Base-by-base conservation (phyloP, 2,797 vertebrate species). In the Picus viridis region DNA sequence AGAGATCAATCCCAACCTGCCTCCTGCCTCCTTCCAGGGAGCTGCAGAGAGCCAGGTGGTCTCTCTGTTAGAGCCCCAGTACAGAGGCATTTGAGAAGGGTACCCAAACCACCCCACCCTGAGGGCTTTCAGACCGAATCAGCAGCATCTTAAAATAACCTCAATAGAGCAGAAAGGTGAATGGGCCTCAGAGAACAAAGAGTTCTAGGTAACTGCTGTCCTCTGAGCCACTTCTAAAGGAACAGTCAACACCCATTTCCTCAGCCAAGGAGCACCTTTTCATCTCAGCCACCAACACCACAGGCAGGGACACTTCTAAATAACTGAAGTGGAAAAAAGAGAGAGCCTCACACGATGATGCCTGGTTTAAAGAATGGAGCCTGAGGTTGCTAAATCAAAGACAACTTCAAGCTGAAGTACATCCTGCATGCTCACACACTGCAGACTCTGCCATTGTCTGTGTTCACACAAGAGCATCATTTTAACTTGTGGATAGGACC, bases 311-410 rank as follows among this genome's bases (percentile, higher is more conserved):
- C 30, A 51, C 36, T 86, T 54, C 19, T 32, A 86, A 85, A 88
- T 10, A 82, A 63, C 65, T 6, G 29, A 91, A 30, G 41, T 16
- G 54, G 54, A 16, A 73, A 70, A 62, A 73, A 65, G 73, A 75
- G 24, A 39, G 14, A 91, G 61, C 23, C 45, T 41, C 34, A 43
- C 62, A 54, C 58, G 29, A 16, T 32, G 67, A 77, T 63, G 34
- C 10, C n/a, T 63, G 49, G 69, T 89, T 74, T 64, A 57, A 83
- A 86, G 84, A 83, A 83, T 9, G 24, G 82, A 86, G 80, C 75
- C 79, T 69, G 78, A 87, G 56, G 16, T 12, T 56, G 59, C 75
- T 88, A 86, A 89, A 95, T 83, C 72, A 88, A 74, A 94, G 89
- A 34, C 76, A 80, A 70, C 71, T 63, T 74, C 63, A 75, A 83